phyloP scores from a whole-genome alignment of 2,888 invertebrate genomes.

The Troides helena region DNA sequence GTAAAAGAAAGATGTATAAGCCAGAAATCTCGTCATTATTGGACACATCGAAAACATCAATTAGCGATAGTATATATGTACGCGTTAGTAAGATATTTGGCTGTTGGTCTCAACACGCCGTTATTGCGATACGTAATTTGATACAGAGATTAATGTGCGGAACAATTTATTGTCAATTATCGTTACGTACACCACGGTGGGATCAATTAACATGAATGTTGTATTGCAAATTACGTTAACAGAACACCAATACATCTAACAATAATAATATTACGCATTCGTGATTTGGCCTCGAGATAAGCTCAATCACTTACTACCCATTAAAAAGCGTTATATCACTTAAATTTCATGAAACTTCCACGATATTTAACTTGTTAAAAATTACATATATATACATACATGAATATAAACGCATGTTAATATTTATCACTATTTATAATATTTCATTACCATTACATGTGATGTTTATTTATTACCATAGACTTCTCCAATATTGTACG shows the following conservation, averaged over 20 bases:
- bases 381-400: too few relatives aligned
- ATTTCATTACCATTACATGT: too few relatives aligned
- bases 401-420: too few relatives aligned
- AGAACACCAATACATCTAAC: slow-evolving; percentile 51
- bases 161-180: slow-evolving; percentile 79
- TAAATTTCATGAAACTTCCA: neutral
- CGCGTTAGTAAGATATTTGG: slow-evolving; percentile 29
- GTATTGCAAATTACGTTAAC: slow-evolving; percentile 72
- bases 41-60: slow-evolving; percentile 19
- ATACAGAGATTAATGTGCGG: slow-evolving; percentile 71
- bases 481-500: too few relatives aligned
- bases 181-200: slow-evolving; percentile 64
- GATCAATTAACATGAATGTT: slow-evolving; percentile 76
- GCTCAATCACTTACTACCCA: slow-evolving; percentile 35
- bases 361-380: neutral
- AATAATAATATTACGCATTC: slow-evolving; percentile 57
- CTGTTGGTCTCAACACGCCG: slow-evolving; percentile 42
- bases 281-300: slow-evolving; percentile 49
- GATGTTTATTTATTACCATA: too few relatives aligned
- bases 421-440: too few relatives aligned
- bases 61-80: neutral
- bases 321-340: slow-evolving; percentile 28
- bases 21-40: slow-evolving; percentile 15
- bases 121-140: slow-evolving; percentile 64
- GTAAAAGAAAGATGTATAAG: slow-evolving; percentile 22